These are phyloP conservation scores for Chaetops frenatus DNA, from an alignment of 2,113 vertebrate species.

Conservation along the genomic window DNA sequence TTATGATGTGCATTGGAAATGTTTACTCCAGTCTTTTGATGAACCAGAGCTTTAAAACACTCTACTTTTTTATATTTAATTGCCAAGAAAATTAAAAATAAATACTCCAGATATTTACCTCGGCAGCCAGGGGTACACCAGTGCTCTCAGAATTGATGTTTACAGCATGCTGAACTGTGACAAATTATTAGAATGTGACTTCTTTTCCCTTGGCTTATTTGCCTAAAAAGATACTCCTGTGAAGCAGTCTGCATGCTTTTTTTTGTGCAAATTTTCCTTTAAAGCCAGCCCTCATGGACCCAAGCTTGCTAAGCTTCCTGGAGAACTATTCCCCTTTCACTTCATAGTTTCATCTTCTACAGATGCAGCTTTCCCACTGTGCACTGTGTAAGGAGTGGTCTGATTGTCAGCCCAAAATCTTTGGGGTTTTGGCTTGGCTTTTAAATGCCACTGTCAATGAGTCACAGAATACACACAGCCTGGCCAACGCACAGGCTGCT, in stretches of 20 bases:
- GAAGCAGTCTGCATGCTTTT: neutral
- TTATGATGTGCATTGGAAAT: neutral
- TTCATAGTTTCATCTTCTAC: neutral
- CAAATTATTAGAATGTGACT: neutral
- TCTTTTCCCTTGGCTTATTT: neutral
- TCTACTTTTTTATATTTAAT: neutral
- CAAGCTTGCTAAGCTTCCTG: neutral
- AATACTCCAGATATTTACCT: neutral
- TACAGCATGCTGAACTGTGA: neutral
- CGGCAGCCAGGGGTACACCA: neutral
- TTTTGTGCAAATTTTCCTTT: neutral
- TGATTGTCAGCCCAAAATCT: neutral
- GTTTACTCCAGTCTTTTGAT: neutral
- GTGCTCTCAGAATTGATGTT: neutral
- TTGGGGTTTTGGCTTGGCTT: neutral
- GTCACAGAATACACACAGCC: neutral
- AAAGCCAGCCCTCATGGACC: neutral
- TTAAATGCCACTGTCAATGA: neutral
- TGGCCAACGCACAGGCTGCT: neutral
- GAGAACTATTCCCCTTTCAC: neutral
- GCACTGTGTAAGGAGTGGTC: neutral
- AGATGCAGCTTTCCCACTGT: neutral
- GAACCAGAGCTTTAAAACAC: neutral
- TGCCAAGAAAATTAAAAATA: neutral
- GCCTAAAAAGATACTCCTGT: neutral